Conservation (phyloP, 2,888 invertebrate genomes). For the Rhagium mordax region DNA sequence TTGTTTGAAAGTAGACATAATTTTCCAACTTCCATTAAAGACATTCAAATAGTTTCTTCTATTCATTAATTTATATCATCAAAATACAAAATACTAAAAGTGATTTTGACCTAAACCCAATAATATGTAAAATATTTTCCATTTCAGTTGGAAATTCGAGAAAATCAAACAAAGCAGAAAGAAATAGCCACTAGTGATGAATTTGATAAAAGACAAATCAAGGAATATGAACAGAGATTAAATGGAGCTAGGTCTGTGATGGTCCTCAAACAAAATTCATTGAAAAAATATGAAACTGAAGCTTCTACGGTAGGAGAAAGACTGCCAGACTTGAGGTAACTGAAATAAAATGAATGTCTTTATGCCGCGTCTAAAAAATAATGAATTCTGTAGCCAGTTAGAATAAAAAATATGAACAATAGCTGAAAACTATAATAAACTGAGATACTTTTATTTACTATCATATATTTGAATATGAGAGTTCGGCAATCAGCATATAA, state of each 20-base stretch:
- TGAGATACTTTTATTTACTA: too few species aligned
- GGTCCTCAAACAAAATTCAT: constrained; percentile 69
- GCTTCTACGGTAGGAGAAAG: constrained; percentile 71
- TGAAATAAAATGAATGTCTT: not conserved
- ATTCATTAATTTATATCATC: too few species aligned
- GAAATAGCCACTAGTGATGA: constrained; percentile 60
- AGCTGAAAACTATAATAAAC: too few species aligned
- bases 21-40: too few species aligned
- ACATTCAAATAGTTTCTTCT: too few species aligned
- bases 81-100: too few species aligned
- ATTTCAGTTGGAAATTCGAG: constrained; percentile 71
- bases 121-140: constrained; percentile 24
- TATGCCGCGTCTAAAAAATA: too few species aligned
- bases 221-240: constrained; percentile 55
- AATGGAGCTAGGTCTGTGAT: constrained; percentile 63
- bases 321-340: constrained; percentile 71
- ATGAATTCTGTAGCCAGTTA: too few species aligned
- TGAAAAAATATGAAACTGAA: constrained; percentile 68
- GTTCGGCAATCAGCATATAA: too few species aligned
- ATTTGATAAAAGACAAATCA: constrained; percentile 57
- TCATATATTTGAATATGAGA: too few species aligned
- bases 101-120: not conserved
- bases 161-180: constrained; percentile 69
- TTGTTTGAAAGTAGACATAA: too few species aligned
- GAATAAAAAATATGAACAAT: too few species aligned